Evolutionary conservation across 2,113 vertebrate genomes (phyloP).

Genomic region (Tragelaphus imberbis): DNA sequence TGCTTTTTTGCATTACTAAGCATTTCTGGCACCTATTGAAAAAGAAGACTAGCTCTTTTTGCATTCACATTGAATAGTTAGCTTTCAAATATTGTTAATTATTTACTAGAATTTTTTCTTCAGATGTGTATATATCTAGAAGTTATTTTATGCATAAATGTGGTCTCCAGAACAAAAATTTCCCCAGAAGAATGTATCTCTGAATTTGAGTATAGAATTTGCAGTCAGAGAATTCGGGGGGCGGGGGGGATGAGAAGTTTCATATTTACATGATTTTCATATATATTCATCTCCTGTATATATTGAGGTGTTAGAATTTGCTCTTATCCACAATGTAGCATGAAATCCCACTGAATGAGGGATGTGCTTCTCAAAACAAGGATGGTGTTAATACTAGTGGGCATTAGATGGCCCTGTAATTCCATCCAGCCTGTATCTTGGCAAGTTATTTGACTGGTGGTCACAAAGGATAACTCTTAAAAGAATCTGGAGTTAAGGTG

Average conservation of each 20-base stretch:
- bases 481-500: background rate
- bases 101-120: constrained; percentile 32
- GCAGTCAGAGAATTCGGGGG: background rate
- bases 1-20: background rate
- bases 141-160: background rate
- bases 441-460: background rate
- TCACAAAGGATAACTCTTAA: background rate
- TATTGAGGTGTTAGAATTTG: background rate
- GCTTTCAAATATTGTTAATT: constrained; percentile 27
- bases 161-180: background rate
- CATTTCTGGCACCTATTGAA: background rate
- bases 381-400: background rate
- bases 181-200: background rate
- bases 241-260: accelerated
- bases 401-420: constrained; percentile 35
- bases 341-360: background rate
- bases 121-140: background rate
- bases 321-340: background rate
- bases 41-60: background rate
- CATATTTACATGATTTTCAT: background rate
- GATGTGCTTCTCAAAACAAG: background rate
- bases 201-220: constrained; percentile 12
- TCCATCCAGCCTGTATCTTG: background rate
- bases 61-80: background rate
- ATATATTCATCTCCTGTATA: background rate